Percentiles rank a stretch among this genome's conserved stretches.
Evolutionary conservation across 2,797 vertebrate species (phyloP).

Genomic region (Lepus oiostolus): DNA sequence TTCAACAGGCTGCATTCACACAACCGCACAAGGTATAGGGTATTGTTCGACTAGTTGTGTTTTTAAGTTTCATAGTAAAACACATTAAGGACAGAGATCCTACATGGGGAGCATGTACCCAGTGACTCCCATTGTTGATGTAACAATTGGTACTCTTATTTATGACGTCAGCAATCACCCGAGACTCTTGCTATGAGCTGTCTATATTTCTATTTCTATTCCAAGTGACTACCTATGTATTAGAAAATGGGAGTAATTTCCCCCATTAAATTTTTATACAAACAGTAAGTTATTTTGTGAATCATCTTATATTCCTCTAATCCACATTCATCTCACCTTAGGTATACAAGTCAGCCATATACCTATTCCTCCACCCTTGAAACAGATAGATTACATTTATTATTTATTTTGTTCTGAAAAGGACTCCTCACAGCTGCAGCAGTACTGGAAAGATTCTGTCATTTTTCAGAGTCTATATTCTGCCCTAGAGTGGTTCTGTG

Average conservation of each 20-base stretch:
- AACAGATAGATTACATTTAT: slow-evolving; percentile 15
- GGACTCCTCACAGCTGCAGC: not conserved
- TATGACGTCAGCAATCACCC: no score
- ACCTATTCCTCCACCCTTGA: not conserved
- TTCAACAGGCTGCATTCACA: no score
- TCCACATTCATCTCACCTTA: not conserved
- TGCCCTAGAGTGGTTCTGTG: not conserved
- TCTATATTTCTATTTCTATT: not conserved
- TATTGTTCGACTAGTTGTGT: no score
- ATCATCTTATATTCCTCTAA: slow-evolving; percentile 6
- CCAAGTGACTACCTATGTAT: not conserved
- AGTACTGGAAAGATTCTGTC: slow-evolving; percentile 16
- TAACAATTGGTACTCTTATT: no score
- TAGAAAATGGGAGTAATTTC: slow-evolving; percentile 1
- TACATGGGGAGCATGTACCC: no score
- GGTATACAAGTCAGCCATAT: slow-evolving; percentile 10
- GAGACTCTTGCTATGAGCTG: no score
- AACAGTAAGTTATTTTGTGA: slow-evolving; percentile 25
- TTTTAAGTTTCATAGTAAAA: no score
- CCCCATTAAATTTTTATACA: not conserved
- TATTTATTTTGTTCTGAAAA: slow-evolving; percentile 1
- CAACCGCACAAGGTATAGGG: no score
- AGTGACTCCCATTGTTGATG: no score
- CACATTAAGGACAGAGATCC: no score
- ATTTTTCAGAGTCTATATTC: not conserved